These are phyloP conservation scores for Brachionus sp. DNA, from an alignment of 1,140 invertebrate species.

Conservation along the genomic window DNA sequence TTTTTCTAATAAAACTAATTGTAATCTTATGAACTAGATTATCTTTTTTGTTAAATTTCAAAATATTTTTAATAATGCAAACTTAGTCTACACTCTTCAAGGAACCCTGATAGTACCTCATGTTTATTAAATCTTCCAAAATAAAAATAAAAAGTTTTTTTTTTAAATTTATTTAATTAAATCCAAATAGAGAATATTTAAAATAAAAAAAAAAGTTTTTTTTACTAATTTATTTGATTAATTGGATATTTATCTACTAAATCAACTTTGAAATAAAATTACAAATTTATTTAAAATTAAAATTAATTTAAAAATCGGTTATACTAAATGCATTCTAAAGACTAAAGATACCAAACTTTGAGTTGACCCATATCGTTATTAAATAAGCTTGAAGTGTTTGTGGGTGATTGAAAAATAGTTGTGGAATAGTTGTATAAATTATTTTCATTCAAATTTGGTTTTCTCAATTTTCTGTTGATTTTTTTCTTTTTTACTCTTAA, in stretches of 20 bases:
- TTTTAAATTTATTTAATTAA: no score
- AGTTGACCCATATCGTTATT: background rate
- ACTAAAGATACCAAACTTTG: slow-evolving; percentile 17
- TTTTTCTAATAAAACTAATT: no score
- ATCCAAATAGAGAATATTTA: no score
- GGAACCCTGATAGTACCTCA: no score
- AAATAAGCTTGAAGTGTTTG: background rate
- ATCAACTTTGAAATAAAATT: background rate
- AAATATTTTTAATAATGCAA: no score
- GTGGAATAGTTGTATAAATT: slow-evolving; percentile 17
- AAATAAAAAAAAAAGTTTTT: background rate
- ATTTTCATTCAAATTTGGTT: background rate
- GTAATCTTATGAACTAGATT: no score
- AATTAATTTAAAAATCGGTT: background rate
- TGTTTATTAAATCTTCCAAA: no score
- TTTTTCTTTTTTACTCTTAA: background rate
- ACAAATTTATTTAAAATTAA: background rate
- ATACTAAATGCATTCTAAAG: background rate
- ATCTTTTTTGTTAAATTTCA: no score
- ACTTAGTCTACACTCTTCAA: no score
- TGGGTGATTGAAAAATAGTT: background rate
- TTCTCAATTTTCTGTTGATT: background rate
- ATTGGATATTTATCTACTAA: background rate
- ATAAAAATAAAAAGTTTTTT: no score
- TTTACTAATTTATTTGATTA: background rate